Evolutionary conservation across 64 coral and sea anemone species (phyloP), one percentile per base, ranked within the genome.

Genomic region (Orbicella faveolata): DNA sequence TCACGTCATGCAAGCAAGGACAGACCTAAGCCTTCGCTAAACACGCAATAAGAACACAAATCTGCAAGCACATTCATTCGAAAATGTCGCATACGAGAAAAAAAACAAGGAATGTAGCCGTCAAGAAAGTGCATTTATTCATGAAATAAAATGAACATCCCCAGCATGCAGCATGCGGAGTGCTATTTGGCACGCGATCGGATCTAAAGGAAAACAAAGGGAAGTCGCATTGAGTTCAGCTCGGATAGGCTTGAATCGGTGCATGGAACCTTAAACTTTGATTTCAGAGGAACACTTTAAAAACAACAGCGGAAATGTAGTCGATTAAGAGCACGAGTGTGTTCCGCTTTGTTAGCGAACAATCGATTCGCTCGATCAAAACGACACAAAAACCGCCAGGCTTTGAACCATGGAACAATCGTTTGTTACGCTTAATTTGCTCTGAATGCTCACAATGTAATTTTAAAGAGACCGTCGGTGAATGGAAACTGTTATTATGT

Each of bases 401-500:
- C 82, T 34, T 12, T 85, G 82, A 23, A 72, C 64, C 82, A 85
- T 85, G 36, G 67, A 66, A 25, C 72, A 85, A 85, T 85, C 19
- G 59, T 37, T 68, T 85, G 53, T 85, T 73, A 85, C 82, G 65
- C 63, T 85, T 85, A 85, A 85, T 85, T 85, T 85, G 52, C 63
- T 53, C 52, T 72, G 23, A 84, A 85, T 52, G 30, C 36, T 52
- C n/a, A 64, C 39, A 30, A 52, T 21, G 81, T 51, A 73, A 73
- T 70, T 66, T 51, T 52, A 26, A 19, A 85, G 63, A 70, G 63
- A 36, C 25, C 9, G 39, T 21, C 36, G 26, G 37, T 52, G 39
- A 85, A 72, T 72, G 10, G 10, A 73, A 48, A 63, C 63, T 33
- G 82, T n/a, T 72, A 85, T 85, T 85, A 85, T 72, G 41, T 73